phyloP scores from a whole-genome alignment of 2,888 invertebrate species.

The Halictus ligatus region DNA sequence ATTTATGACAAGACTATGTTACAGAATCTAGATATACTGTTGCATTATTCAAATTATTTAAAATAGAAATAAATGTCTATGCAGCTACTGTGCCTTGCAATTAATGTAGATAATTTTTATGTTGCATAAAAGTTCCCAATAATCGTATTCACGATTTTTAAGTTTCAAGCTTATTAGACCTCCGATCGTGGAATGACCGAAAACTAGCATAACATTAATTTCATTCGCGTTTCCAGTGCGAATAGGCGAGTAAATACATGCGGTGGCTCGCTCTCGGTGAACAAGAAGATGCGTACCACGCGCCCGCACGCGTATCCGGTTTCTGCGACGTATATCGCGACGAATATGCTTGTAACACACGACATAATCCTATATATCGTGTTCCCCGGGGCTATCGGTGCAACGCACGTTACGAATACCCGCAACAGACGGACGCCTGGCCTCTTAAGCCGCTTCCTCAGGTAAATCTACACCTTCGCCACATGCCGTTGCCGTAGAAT shows the following conservation, averaged over 20 bases:
- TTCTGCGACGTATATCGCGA: conserved; percentile 64
- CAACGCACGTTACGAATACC: conserved; percentile 61
- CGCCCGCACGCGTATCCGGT: conserved; percentile 63
- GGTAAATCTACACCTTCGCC: conserved; percentile 51
- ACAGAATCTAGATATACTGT: too few relatives aligned
- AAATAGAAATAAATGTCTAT: too few relatives aligned
- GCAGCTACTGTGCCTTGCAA: too few relatives aligned
- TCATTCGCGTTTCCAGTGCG: background rate
- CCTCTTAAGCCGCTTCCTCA: conserved; percentile 51
- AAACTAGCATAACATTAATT: too few relatives aligned
- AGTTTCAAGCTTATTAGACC: too few relatives aligned
- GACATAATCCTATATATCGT: conserved; percentile 63
- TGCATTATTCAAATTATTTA: too few relatives aligned
- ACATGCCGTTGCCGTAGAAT: conserved; percentile 12
- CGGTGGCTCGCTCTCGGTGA: background rate
- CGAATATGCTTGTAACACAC: conserved; percentile 60
- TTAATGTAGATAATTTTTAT: background rate
- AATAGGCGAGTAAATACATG: background rate
- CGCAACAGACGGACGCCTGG: conserved; percentile 35
- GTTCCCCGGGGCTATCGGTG: conserved; percentile 53
- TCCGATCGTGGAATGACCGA: too few relatives aligned
- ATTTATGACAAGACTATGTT: too few relatives aligned
- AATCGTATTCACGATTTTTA: too few relatives aligned
- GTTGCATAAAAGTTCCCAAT: background rate
- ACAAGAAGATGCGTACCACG: conserved; percentile 61